Evolutionary conservation across 2,888 invertebrate species (phyloP).

Genomic region (Panopea generosa): DNA sequence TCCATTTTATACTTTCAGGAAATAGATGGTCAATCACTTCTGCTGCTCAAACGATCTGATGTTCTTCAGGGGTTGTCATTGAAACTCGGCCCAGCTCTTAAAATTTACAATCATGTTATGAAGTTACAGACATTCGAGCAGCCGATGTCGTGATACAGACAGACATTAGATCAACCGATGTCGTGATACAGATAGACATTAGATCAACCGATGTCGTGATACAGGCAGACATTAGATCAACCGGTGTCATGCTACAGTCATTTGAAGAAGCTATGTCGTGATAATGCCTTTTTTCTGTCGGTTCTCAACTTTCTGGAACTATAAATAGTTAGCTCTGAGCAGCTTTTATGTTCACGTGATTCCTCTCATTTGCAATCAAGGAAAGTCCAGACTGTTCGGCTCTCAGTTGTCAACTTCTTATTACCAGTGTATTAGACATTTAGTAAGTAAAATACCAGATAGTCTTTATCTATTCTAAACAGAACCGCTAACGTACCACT

Average conservation of each 20-base stretch:
- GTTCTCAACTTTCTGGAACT: too few species aligned
- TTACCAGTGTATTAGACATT: too few species aligned
- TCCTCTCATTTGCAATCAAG: too few species aligned
- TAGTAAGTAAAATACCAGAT: too few species aligned
- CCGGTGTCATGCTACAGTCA: neutral
- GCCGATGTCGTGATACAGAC: conserved; percentile 83
- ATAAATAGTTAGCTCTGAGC: too few species aligned
- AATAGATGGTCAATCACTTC: conserved; percentile 95
- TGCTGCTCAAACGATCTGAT: conserved; percentile 93
- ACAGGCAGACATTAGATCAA: conserved; percentile 88
- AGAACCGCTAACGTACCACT: too few species aligned
- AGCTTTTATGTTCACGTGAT: too few species aligned
- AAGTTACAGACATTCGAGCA: conserved; percentile 90
- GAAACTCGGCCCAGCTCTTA: conserved; percentile 94
- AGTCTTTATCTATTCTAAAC: too few species aligned
- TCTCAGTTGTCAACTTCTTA: too few species aligned
- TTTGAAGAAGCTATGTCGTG: too few species aligned
- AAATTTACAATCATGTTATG: conserved; percentile 92
- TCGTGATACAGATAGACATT: conserved; percentile 88
- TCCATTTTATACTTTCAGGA: conserved; percentile 89
- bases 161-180: conserved; percentile 86
- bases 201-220: neutral
- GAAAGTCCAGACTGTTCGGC: too few species aligned
- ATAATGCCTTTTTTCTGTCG: too few species aligned
- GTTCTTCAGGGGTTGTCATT: conserved; percentile 93